Evolutionary conservation across 2,113 vertebrate genomes (phyloP).

Genomic region (Hemicordylus capensis): DNA sequence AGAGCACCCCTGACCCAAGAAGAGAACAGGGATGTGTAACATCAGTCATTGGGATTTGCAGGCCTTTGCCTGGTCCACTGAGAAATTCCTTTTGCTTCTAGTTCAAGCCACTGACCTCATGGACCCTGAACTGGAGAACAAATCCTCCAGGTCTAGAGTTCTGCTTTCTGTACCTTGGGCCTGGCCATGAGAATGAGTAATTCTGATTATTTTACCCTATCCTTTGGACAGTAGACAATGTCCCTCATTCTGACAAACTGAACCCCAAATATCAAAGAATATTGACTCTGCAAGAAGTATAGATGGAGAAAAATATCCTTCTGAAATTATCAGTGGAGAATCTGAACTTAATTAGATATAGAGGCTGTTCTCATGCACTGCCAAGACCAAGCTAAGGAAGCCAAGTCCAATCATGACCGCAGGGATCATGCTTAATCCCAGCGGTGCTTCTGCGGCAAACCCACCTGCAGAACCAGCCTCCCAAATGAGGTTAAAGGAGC

Average conservation of each 20-base stretch:
- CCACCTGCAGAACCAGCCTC: too few species aligned
- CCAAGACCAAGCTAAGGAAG: too few species aligned
- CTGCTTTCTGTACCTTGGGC: too few species aligned
- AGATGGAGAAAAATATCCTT: background rate
- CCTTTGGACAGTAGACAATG: background rate
- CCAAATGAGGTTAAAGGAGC: too few species aligned
- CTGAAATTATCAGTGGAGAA: background rate
- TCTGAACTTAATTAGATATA: too few species aligned
- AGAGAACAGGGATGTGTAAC: background rate
- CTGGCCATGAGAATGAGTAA: background rate
- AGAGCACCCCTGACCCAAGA: background rate
- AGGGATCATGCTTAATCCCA: too few species aligned
- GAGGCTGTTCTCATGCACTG: too few species aligned
- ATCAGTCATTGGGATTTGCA: background rate
- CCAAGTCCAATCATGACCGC: too few species aligned
- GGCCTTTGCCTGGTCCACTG: background rate
- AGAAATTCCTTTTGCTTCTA: background rate
- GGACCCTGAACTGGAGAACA: background rate
- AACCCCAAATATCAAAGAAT: background rate
- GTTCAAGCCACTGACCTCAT: too few species aligned
- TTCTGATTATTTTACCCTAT: background rate
- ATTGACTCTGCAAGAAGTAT: background rate
- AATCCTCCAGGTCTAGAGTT: background rate
- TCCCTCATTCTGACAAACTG: background rate
- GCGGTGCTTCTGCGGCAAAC: too few species aligned